Evolutionary conservation across 2,113 vertebrate genomes (phyloP).

Genomic region (Silurus glanis): DNA sequence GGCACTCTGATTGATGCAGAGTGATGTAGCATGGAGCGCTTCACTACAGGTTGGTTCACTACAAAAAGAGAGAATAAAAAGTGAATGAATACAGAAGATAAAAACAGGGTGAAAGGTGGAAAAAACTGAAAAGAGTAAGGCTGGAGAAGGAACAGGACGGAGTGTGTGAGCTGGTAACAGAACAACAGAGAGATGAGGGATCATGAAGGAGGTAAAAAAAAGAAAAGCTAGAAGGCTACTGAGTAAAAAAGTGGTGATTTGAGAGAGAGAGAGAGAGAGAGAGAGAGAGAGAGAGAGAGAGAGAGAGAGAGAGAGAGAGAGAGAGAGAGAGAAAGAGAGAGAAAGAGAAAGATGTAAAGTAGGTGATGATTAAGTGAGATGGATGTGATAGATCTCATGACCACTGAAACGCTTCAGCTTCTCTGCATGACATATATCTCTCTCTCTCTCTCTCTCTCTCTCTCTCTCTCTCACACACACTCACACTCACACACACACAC

Average conservation of each 20-base stretch:
- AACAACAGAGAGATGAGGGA: neutral
- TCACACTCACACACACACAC: neutral
- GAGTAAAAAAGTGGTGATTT: no score
- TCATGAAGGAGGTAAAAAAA: no score
- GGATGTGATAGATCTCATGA: neutral
- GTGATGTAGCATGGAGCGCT: neutral
- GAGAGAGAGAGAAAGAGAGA: neutral
- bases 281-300: neutral
- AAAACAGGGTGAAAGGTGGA: neutral
- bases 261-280: neutral
- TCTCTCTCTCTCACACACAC: neutral
- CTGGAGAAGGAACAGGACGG: constrained; percentile 20
- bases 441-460: no score
- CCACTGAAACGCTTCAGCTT: neutral
- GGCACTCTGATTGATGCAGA: neutral
- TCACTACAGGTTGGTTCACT: neutral
- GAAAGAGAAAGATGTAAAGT: neutral
- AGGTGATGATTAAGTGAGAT: neutral
- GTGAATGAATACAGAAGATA: neutral
- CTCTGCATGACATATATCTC: neutral
- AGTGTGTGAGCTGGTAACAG: neutral
- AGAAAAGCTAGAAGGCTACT: no score
- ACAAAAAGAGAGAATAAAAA: constrained; percentile 4
- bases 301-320: neutral
- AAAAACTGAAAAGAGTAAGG: constrained; percentile 44